Evolutionary conservation across 2,113 vertebrate species (phyloP).

Genomic region (Noturus placidus): DNA sequence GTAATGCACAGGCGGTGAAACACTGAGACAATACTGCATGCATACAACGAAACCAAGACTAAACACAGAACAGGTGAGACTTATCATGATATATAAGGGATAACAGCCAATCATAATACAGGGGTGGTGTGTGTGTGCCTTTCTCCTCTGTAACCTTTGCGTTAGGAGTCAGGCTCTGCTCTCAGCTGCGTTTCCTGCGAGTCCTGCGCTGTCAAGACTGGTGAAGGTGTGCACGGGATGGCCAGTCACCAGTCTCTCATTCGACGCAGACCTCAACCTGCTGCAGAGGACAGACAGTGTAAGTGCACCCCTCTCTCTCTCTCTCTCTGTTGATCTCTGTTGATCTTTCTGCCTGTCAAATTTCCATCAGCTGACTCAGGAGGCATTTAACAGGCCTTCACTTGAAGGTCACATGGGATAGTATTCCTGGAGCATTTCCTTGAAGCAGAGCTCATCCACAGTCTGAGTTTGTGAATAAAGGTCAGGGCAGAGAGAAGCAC

Average conservation of each 20-base stretch:
- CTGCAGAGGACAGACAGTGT: conserved; percentile 90
- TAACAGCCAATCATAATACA: too few species aligned
- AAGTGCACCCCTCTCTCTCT: conserved; percentile 60
- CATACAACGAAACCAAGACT: too few species aligned
- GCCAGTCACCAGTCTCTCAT: conserved; percentile 85
- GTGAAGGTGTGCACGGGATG: conserved; percentile 88
- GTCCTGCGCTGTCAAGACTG: conserved; percentile 84
- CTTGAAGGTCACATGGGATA: neutral
- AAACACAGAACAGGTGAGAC: too few species aligned
- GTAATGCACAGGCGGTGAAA: too few species aligned
- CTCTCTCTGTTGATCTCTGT: neutral
- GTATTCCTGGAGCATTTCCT: conserved; percentile 12
- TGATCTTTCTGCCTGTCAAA: neutral
- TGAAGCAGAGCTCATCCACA: neutral
- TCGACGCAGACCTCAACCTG: conserved; percentile 85
- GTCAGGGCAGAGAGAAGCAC: neutral
- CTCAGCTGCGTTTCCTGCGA: conserved; percentile 90
- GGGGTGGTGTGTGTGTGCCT: too few species aligned
- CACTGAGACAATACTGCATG: too few species aligned
- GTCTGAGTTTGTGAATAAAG: conserved; percentile 5
- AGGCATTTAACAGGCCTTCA: neutral
- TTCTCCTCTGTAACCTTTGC: too few species aligned
- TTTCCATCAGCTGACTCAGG: neutral
- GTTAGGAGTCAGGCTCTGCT: conserved; percentile 82
- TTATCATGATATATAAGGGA: too few species aligned